Evolutionary conservation across 1,140 invertebrate genomes (phyloP).

Genomic region (Anoplolepis gracilipes): DNA sequence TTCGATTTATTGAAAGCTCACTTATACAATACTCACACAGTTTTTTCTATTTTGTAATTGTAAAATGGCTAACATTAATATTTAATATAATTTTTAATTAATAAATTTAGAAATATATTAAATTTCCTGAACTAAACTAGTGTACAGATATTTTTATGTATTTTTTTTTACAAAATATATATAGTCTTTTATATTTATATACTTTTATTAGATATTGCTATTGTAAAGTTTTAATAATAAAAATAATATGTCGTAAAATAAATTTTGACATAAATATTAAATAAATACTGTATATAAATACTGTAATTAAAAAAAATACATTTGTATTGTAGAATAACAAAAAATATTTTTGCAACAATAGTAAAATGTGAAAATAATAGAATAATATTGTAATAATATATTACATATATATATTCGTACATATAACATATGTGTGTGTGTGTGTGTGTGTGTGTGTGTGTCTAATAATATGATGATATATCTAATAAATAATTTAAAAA

Average conservation of each 20-base stretch:
- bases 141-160: not conserved
- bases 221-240: not conserved
- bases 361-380: not conserved
- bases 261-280: not conserved
- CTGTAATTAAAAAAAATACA: not conserved
- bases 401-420: no score
- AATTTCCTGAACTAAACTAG: not conserved
- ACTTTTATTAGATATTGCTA: not conserved
- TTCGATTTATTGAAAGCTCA: conserved; percentile 17
- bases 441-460: no score
- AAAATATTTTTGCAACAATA: not conserved
- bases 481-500: no score
- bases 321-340: not conserved
- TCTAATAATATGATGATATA: no score
- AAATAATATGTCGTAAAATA: not conserved
- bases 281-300: no score
- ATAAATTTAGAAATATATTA: not conserved
- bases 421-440: no score
- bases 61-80: not conserved
- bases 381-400: not conserved
- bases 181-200: not conserved
- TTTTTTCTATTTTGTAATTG: not conserved
- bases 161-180: not conserved
- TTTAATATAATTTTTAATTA: conserved; percentile 8
- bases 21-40: not conserved